Percentiles rank a stretch among this genome's conserved stretches.
These are phyloP conservation scores for Antedon bifida DNA, from an alignment of 35 echinoderm and acorn worm species.

Conservation along the genomic window DNA sequence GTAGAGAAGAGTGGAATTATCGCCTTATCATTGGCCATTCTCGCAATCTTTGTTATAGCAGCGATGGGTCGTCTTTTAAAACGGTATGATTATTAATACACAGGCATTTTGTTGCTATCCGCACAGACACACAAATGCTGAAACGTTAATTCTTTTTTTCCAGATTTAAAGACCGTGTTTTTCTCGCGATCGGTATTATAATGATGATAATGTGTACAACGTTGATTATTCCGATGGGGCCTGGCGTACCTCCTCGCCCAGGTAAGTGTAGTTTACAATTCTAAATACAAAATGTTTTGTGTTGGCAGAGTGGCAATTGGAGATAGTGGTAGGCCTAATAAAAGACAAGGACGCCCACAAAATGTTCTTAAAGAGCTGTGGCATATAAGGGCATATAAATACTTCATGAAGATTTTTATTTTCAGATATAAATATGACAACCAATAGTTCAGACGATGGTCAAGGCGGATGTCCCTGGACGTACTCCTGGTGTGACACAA, in stretches of 20 bases:
- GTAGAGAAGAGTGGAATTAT: background rate
- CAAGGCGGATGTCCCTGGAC: background rate
- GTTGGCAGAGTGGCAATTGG: too few relatives aligned
- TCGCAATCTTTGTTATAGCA: background rate
- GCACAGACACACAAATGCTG: too few relatives aligned
- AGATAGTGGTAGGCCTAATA: too few relatives aligned
- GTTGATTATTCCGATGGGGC: background rate
- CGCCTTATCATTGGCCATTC: background rate
- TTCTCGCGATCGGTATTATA: background rate
- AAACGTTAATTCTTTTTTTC: background rate
- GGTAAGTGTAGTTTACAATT: background rate
- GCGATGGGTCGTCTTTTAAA: background rate
- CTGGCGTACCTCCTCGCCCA: background rate
- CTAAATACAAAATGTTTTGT: too few relatives aligned
- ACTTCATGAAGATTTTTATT: background rate
- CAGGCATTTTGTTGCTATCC: too few relatives aligned
- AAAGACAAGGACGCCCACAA: too few relatives aligned
- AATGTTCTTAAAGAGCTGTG: too few relatives aligned
- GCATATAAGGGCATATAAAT: too few relatives aligned
- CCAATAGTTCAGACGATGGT: background rate
- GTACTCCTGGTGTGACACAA: background rate
- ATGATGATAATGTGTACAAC: background rate
- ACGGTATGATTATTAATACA: background rate
- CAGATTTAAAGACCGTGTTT: background rate
- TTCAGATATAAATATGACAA: background rate